Percentiles rank a stretch among this genome's conserved stretches.
Evolutionary conservation across 2,113 vertebrate genomes (phyloP).

Genomic region (Microtus ochrogaster): DNA sequence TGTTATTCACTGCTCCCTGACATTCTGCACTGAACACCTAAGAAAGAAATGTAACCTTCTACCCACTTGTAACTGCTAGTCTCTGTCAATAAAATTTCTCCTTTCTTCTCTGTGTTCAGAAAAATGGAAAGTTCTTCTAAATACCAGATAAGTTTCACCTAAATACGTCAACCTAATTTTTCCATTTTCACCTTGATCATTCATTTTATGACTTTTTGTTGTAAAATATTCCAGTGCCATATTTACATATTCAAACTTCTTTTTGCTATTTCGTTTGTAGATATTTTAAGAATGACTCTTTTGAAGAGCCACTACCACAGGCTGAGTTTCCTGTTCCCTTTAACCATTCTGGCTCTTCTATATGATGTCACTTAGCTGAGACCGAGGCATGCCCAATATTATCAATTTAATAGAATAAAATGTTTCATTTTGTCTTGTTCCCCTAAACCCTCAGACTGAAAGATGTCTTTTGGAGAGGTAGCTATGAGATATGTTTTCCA

Average conservation of each 20-base stretch:
- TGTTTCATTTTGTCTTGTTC: not conserved
- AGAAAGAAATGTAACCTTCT: not conserved
- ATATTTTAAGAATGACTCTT: not conserved
- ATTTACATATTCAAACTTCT: not conserved
- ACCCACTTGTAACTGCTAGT: not conserved
- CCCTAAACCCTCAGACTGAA: too few relatives aligned
- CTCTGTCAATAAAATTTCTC: not conserved
- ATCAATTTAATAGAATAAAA: not conserved
- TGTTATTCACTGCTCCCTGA: not conserved
- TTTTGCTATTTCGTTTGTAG: not conserved
- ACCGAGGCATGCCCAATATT: fast-evolving
- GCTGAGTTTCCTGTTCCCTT: not conserved
- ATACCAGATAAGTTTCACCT: not conserved
- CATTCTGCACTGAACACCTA: not conserved
- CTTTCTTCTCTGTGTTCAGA: not conserved
- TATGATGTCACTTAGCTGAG: not conserved
- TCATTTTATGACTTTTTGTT: not conserved
- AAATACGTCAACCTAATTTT: not conserved
- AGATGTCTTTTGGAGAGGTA: not conserved
- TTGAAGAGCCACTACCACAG: not conserved
- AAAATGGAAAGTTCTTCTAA: not conserved
- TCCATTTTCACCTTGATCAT: not conserved
- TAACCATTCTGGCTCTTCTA: not conserved
- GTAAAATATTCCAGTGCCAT: not conserved
- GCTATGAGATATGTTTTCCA: not conserved